A percentile compares a stretch with the other conserved stretches of the same genome.
Conservation (phyloP, 2,797 vertebrate genomes). For the Chaetophractus vellerosus region DNA sequence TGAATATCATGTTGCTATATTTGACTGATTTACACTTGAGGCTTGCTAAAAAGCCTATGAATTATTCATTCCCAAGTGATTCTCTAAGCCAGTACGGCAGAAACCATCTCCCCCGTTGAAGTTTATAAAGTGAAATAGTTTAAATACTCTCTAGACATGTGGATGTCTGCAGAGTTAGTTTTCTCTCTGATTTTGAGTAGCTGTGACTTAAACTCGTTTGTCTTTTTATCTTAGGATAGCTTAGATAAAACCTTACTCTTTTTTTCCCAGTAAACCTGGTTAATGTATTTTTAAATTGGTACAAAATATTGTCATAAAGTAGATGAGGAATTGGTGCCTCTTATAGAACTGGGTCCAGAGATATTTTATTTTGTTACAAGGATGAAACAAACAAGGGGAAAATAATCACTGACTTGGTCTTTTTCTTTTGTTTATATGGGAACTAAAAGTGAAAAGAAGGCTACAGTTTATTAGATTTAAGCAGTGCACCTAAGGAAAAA, state of each 20-base stretch:
- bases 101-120: conserved; percentile 85
- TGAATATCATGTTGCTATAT: conserved; percentile 87
- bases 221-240: conserved; percentile 65
- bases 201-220: conserved; percentile 58
- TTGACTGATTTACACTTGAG: conserved; percentile 89
- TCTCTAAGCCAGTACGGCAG: conserved; percentile 87
- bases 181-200: conserved; percentile 66
- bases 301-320: neutral
- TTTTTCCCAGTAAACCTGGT: conserved; percentile 4
- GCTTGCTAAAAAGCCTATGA: conserved; percentile 88
- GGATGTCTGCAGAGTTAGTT: conserved; percentile 8
- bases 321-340: neutral
- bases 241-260: conserved; percentile 6
- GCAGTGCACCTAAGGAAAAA: neutral
- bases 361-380: conserved; percentile 57
- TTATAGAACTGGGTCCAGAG: neutral
- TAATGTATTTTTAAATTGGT: conserved; percentile 54
- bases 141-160: conserved; percentile 84
- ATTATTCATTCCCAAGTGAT: conserved; percentile 89
- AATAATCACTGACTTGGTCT: neutral
- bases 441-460: conserved; percentile 35
- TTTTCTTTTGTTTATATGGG: conserved; percentile 40
- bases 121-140: conserved; percentile 85
- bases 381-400: neutral
- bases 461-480: conserved; percentile 30